Base-by-base conservation (phyloP, 2,113 vertebrate genomes). In the Elephas maximus region DNA sequence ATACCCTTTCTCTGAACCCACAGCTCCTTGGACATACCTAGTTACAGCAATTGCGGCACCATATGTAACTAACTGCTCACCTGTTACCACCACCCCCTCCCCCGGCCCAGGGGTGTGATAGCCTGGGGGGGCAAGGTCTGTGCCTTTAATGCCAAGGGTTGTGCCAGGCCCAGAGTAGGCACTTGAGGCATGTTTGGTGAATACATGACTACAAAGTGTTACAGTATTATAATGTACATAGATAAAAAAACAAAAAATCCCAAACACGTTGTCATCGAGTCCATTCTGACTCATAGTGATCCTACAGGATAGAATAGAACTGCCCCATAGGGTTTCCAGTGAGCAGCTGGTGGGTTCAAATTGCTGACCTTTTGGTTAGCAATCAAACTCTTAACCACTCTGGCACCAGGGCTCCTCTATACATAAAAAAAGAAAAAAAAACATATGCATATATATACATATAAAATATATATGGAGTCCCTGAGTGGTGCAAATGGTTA, bases 1-100 rank as follows among this genome's bases (percentile, higher is more conserved):
- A 21, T 12, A 48, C 41, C 14, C 30, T 26, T 63, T 86, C 57
- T 90, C 73, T 65, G 12, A 53, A 30, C 6, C 60, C n/a, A 26
- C 0, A 73, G 57, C 44, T 77, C 30, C 33, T 45, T 45, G 37
- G 0, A 8, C 33, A 5, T 37, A n/a, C 7, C 30, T 28, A 30
- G 62, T 1, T 0, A 20, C 9, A 26, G 63, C 2, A 8, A 4
- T 28, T 51, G 3, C 2, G 53, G 30, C 12, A 2, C 2, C 1
- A 1, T 6, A 2, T 11, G 15, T 26, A 23, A 82, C 6, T 26
- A 23, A 82, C 6, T 10, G 80, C 45, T 53, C 6, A 53, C 14
- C 4, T 80, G 53, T n/a, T 41, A 15, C 28, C 23, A 21, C 4
- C 18, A 10, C 33, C 84, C 10, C 0, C 12, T 3, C 18, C 20